Base-by-base conservation (phyloP, 1,140 invertebrate species). In the Formica exsecta region DNA sequence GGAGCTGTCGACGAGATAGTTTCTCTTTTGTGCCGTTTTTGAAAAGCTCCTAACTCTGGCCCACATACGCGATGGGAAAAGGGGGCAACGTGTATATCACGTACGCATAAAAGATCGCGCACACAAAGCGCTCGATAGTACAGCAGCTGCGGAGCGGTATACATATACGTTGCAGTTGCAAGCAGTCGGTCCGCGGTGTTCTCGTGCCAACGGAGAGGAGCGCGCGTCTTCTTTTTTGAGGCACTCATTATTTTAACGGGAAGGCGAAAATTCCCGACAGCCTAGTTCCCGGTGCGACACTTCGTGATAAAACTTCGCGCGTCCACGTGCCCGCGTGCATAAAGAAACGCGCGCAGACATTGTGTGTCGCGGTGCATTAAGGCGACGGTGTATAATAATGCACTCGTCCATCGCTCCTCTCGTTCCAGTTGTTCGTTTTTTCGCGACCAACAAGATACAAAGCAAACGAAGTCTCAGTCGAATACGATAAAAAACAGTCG, bases 211-310 rank as follows among this genome's bases (percentile, higher is more conserved):
- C 71, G n/a, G 38, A 38, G n/a, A 84, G 29, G 41, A 59, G 36
- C 25, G 38, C 51, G 36, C 25, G 38, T 64, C 13, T 36, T 83
- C 54, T 61, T 73, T 81, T 73, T 81, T 22, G 36, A 80, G 76
- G 79, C 81, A 73, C 90, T 93, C 92, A 90, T 93, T 93, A 93
- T 93, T 93, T 93, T 89, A 92, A 87, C 88, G 85, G 87, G 85
- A 90, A 90, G 86, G 91, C 85, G 87, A 91, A 92, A 92, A 90
- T 92, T 79, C 76, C 54, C 54, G 66, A 3, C 48, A 86, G 71
- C 59, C 79, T 85, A 71, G 70, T 19, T 64, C 32, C 64, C 16
- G 16, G 85, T 59, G 70, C 86, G 89, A 91, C 89, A 87, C 90
- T 90, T 91, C 86, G 81, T 86, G 85, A 90, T 90, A 85, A 91